These are phyloP conservation scores for Stegastes partitus DNA, from an alignment of 2,113 vertebrate genomes.

Conservation along the genomic window DNA sequence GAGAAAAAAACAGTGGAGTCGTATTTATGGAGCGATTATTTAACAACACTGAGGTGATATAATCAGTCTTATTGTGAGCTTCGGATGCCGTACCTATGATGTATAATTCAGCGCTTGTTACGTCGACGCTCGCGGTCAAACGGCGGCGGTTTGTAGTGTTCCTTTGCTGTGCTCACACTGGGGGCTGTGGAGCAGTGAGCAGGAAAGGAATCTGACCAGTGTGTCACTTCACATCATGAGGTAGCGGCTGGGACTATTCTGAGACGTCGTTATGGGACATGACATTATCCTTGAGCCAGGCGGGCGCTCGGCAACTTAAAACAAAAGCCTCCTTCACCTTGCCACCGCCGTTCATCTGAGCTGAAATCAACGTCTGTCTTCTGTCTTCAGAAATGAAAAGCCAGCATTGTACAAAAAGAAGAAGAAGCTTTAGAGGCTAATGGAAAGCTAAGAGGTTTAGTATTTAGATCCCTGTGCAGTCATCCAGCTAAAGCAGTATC, in stretches of 20 bases:
- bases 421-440: slow-evolving; percentile 40
- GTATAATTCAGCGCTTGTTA: slow-evolving; percentile 67
- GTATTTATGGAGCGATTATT: slow-evolving; percentile 54
- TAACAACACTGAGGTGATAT: slow-evolving; percentile 43
- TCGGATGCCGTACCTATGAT: slow-evolving; percentile 40
- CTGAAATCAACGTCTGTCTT: slow-evolving; percentile 46
- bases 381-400: slow-evolving; percentile 29
- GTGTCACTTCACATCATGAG: slow-evolving; percentile 77
- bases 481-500: slow-evolving; percentile 59
- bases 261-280: slow-evolving; percentile 67
- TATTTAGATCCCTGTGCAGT: slow-evolving; percentile 74
- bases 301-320: slow-evolving; percentile 51
- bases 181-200: slow-evolving; percentile 59
- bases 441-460: slow-evolving; percentile 58
- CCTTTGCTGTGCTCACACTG: slow-evolving; percentile 59
- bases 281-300: slow-evolving; percentile 74
- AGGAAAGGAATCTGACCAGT: slow-evolving; percentile 60
- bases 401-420: slow-evolving; percentile 13
- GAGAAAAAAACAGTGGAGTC: slow-evolving; percentile 19
- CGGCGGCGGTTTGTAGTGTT: slow-evolving; percentile 46
- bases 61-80: slow-evolving; percentile 40
- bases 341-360: slow-evolving; percentile 38
- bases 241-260: slow-evolving; percentile 57
- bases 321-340: slow-evolving; percentile 59
- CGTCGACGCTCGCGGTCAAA: slow-evolving; percentile 51